These are phyloP conservation scores for Hippocampus abdominalis DNA, from an alignment of 2,113 vertebrate genomes.

Conservation along the genomic window DNA sequence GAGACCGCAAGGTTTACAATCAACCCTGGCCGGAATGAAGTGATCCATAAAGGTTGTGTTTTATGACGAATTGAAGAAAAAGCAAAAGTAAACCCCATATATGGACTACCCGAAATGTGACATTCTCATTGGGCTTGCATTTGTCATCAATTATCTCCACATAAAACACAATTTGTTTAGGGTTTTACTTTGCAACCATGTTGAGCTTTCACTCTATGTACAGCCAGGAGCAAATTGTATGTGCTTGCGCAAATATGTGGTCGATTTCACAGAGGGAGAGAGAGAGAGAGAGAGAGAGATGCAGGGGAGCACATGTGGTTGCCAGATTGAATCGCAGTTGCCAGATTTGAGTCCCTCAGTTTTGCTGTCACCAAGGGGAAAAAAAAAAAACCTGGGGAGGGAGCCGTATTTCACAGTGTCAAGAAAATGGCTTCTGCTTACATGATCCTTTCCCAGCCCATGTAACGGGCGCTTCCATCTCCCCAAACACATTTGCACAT, in stretches of 20 bases:
- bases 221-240: conserved; percentile 25
- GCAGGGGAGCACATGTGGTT: conserved; percentile 56
- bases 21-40: conserved; percentile 3
- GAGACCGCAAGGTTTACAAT: conserved; percentile 11
- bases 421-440: conserved; percentile 42
- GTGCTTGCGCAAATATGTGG: conserved; percentile 37
- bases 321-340: conserved; percentile 56
- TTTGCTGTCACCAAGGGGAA: conserved; percentile 31
- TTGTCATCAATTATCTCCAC: neutral
- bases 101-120: conserved; percentile 9
- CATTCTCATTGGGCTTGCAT: neutral
- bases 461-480: conserved; percentile 30
- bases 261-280: conserved; percentile 40
- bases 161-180: conserved; percentile 14
- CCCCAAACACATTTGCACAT: conserved; percentile 47
- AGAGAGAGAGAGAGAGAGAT: conserved; percentile 22
- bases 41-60: conserved; percentile 23
- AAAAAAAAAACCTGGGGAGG: conserved; percentile 36
- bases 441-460: conserved; percentile 10
- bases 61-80: conserved; percentile 10
- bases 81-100: conserved; percentile 18
- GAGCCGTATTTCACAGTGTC: conserved; percentile 47
- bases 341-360: conserved; percentile 51
- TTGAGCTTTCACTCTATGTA: conserved; percentile 32
- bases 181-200: conserved; percentile 36